Percentiles rank a stretch among this genome's conserved stretches.
phyloP scores from a whole-genome alignment of 1,140 invertebrate species.

The Hylyphantes graminicola region DNA sequence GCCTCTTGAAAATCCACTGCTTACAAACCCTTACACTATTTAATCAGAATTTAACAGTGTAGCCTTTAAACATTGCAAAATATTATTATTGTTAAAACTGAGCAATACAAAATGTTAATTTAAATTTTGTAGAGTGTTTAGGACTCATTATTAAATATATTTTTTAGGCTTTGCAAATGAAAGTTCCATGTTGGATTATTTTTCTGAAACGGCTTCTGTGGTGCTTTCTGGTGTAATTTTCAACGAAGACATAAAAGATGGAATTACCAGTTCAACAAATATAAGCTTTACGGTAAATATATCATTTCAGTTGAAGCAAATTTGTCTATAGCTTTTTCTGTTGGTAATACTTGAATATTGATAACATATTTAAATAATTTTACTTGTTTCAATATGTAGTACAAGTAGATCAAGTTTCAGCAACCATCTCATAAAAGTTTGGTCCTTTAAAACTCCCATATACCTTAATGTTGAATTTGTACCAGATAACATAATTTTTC shows the following conservation, averaged over 20 bases:
- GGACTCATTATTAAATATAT: not conserved
- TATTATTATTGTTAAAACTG: no score
- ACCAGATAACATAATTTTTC: not conserved
- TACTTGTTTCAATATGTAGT: not conserved
- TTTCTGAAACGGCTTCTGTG: constrained; percentile 65
- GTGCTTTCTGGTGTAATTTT: constrained; percentile 57
- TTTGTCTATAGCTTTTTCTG: no score
- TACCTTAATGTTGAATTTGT: not conserved
- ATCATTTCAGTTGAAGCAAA: not conserved
- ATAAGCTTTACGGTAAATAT: constrained; percentile 42
- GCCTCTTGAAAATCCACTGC: no score
- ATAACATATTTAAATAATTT: no score
- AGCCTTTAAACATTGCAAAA: no score
- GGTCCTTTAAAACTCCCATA: not conserved
- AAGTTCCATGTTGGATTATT: constrained; percentile 66
- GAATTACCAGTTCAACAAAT: not conserved
- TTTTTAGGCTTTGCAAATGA: constrained; percentile 67
- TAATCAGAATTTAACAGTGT: no score
- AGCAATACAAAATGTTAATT: no score
- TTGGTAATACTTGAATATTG: no score
- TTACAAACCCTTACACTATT: no score
- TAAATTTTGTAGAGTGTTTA: not conserved
- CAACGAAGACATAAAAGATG: constrained; percentile 10
- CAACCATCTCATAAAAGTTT: not conserved
- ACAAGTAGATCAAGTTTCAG: not conserved